Percentiles rank a stretch among this genome's conserved stretches.
phyloP scores from a whole-genome alignment of 2,888 invertebrate species.

The Nebria brevicollis region DNA sequence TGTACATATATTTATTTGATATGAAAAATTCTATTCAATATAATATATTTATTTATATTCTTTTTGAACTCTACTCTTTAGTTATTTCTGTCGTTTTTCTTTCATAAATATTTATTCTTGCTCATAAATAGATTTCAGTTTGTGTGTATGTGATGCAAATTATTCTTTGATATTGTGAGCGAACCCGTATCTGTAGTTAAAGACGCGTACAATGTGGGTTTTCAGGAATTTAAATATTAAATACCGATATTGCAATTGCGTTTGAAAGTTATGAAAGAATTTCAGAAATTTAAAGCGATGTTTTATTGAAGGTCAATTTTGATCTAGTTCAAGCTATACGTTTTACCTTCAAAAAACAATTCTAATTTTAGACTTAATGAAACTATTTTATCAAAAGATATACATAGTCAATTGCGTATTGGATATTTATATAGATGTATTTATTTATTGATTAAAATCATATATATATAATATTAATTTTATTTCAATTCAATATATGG shows the following conservation, averaged over 20 bases:
- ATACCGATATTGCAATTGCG: background rate
- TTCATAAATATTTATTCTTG: no score
- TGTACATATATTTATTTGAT: no score
- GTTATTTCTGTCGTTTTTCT: no score
- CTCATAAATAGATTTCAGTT: no score
- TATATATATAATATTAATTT: background rate
- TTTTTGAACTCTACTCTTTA: no score
- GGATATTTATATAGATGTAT: background rate
- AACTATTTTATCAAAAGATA: background rate
- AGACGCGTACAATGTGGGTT: background rate
- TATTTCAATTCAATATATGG: no score
- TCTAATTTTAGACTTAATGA: background rate
- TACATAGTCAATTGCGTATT: background rate
- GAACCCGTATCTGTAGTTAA: no score
- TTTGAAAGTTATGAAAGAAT: background rate
- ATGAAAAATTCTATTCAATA: no score
- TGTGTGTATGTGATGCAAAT: background rate
- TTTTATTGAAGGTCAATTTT: background rate
- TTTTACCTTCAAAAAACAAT: background rate
- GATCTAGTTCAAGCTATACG: background rate
- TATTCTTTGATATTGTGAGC: background rate
- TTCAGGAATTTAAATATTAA: background rate
- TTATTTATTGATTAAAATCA: background rate
- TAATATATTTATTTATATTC: no score
- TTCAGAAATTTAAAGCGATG: background rate